Evolutionary conservation across 1,140 invertebrate genomes (phyloP).

Genomic region (Drosophila burlai): DNA sequence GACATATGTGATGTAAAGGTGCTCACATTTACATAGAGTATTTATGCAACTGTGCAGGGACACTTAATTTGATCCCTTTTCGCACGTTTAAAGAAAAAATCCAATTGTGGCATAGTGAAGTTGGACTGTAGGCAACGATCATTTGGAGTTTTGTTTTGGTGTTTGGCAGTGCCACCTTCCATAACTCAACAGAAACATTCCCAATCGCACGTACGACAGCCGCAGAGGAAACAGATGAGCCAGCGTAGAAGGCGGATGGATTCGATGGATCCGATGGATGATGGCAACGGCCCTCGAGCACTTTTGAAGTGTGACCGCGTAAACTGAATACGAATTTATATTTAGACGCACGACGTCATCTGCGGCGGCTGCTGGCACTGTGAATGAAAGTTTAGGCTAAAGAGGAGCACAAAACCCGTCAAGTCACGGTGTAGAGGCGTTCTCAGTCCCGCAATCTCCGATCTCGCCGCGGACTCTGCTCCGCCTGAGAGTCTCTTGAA

Average conservation of each 20-base stretch:
- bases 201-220: conserved; percentile 27
- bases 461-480: conserved; percentile 40
- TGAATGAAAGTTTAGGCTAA: conserved; percentile 73
- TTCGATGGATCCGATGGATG: conserved; percentile 28
- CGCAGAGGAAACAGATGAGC: conserved; percentile 9
- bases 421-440: conserved; percentile 57
- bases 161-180: conserved; percentile 52
- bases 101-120: conserved; percentile 4
- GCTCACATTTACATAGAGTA: not conserved
- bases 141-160: conserved; percentile 31
- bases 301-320: conserved; percentile 73
- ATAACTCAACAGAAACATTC: conserved; percentile 40
- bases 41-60: not conserved
- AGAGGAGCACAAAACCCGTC: conserved; percentile 49
- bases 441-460: conserved; percentile 38
- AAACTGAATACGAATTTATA: conserved; percentile 78
- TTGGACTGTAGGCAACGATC: conserved; percentile 7
- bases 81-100: not conserved
- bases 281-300: conserved; percentile 53
- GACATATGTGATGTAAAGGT: not conserved
- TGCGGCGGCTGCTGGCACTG: conserved; percentile 22
- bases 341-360: conserved; percentile 77
- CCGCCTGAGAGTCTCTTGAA: conserved; percentile 15
- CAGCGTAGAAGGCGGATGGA: conserved; percentile 54
- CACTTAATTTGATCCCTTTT: not conserved